Base-by-base conservation (phyloP, 2,113 vertebrate genomes). In the Aspidoscelis tigris region DNA sequence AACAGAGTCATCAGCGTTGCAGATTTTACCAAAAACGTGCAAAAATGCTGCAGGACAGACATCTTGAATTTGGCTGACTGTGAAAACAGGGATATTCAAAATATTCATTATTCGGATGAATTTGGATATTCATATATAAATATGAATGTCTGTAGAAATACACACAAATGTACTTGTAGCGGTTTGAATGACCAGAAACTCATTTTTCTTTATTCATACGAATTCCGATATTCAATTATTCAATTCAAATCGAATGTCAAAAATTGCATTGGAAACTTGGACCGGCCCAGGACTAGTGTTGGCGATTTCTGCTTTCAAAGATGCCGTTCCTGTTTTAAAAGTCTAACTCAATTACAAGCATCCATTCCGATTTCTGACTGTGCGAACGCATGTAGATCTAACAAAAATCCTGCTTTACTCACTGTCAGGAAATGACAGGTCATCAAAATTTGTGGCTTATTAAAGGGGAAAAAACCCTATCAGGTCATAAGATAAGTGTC, bases 401-500 rank as follows among this genome's bases (percentile, higher is more conserved):
- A 93, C 88, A 87, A 91, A 91, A 79, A 90, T 86, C 92, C 92
- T 61, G 84, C 88, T 95, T 92, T 73, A 76, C 86, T 91, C 65
- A 91, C 80, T 82, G 90, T 83, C 77, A 26, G 88, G 73, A 85
- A 91, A 95, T 91, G 93, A 95, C 91, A 95, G 94, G 87, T 89
- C 92, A 94, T 93, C 92, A 94, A 2, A 90, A 93, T 89, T 50
- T 93, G 92, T 68, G 93, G 92, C 94, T 94, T 92, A 93, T 94
- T 92, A 92, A 86, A 76, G 79, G 85, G 89, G 85, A 83, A 87
- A 90, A 83, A 88, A 39, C 71, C 61, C 89, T 88, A 44, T 76
- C 47, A 90, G 74, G 76, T 90, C 91, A 76, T 75, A 90, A 93
- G 87, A 69, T 86, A 82, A 89, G 90, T 79, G 79, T 90, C 90